Base-by-base conservation (phyloP, 2,888 invertebrate genomes). In the Cantharis rufa region DNA sequence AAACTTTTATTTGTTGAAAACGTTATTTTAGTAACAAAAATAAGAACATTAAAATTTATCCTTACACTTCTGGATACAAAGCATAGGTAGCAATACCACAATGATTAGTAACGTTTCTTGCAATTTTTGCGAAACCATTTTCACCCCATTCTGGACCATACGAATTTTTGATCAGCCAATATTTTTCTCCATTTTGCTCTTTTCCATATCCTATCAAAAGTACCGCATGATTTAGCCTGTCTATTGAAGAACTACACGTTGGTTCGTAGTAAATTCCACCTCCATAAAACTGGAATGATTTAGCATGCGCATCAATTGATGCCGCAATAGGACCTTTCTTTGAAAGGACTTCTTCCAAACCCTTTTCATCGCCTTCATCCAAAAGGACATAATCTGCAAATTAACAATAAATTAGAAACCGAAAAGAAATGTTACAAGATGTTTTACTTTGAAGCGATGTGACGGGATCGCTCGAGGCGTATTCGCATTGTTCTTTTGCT, bases 1-100 rank as follows among this genome's bases (percentile, higher is more conserved):
- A 2, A 4, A 21, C 4, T 5, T 64, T 64, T 21, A 21, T 66
- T 66, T 5, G n/a, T 48, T 5, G 5, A 48, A n/a, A n/a, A n/a
- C 5, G 48, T 71, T 28, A 18, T 32, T 70, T 62, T 75, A 62
- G 28, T 71, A 21, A 27, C 18, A 24, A 27, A 15, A 28, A 32
- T 15, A 15, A n/a, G 10, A 71, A 18, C 13, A 32, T 32, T 13
- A 21, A 15, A 28, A 16, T 68, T 10, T n/a, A 11, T 4, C 15
- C 82, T 86, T 91, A 95, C 79, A 96, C 95, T 76, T 95, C 90
- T 11, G 97, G 97, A 89, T 94, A 97, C 84, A 94, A 94, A 80
- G 96, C 94, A 72, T 90, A 86, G 70, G 92, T 89, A 69, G 96
- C 96, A 86, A 97, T 93, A 82, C 96, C 97, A 88, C 97, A 97